Percentiles rank a stretch among this genome's conserved stretches.
Conservation (phyloP, 2,888 invertebrate genomes). For the Macrosoma leucophasiata region DNA sequence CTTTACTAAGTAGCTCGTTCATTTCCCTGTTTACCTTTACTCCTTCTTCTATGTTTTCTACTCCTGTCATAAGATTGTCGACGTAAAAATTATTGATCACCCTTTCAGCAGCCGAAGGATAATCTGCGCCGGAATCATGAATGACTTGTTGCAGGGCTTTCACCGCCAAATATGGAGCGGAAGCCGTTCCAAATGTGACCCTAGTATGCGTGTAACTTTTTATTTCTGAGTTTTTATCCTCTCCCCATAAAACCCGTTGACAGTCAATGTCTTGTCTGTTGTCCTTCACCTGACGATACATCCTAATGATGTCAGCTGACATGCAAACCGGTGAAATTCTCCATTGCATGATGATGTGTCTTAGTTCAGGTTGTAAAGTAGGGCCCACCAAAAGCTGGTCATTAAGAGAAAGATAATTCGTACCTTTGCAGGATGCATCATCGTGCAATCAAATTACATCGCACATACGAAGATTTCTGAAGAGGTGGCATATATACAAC, state of each 20-base stretch:
- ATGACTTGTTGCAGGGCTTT: slow-evolving; percentile 27
- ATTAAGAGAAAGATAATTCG: slow-evolving; percentile 22
- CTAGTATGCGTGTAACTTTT: background rate
- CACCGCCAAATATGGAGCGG: background rate
- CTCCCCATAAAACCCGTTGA: slow-evolving; percentile 1
- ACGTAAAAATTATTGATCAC: slow-evolving; percentile 24
- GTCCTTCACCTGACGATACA: slow-evolving; percentile 14
- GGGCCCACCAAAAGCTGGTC: slow-evolving; percentile 14
- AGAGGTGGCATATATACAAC: slow-evolving; percentile 11
- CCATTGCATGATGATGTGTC: slow-evolving; percentile 16
- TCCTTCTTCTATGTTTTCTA: slow-evolving; percentile 22
- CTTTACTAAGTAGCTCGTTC: slow-evolving; percentile 27
- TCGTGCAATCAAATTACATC: slow-evolving; percentile 7
- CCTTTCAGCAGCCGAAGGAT: slow-evolving; percentile 22
- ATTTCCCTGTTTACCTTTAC: slow-evolving; percentile 24
- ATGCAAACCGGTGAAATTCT: slow-evolving; percentile 10
- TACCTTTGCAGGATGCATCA: slow-evolving; percentile 6
- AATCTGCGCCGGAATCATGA: slow-evolving; percentile 20
- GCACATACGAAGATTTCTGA: slow-evolving; percentile 4
- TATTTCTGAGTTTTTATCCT: background rate
- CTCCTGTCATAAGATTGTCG: slow-evolving; percentile 27
- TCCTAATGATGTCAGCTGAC: slow-evolving; percentile 12
- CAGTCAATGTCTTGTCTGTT: background rate
- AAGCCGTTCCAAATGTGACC: slow-evolving; percentile 1
- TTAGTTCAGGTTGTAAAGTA: slow-evolving; percentile 15